Evolutionary conservation across 1,140 invertebrate genomes (phyloP), one percentile per base, ranked within the genome.

Genomic region (Brachionus calyciflorus): DNA sequence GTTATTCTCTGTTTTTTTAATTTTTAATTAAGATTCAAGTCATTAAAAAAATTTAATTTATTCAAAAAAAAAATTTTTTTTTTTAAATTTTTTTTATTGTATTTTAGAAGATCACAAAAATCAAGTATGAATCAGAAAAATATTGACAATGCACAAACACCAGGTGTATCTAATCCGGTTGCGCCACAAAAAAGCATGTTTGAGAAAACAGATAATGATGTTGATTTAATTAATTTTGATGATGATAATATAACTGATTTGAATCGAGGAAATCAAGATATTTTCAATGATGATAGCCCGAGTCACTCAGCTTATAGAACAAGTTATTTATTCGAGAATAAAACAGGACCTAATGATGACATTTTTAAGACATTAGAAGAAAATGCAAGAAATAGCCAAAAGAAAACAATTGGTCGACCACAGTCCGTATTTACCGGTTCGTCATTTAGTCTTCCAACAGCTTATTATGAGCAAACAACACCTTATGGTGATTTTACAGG

Each of bases 371-470:
- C 69, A 3, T 51, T 73, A 49, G 51, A 73, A 51, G 69, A 73
- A 9, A 73, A 73, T 73, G 69, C 26, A 5, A 73, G 69, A 73
- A 19, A 26, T 7, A 73, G 30, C 19, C 69, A 73, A 49, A 73
- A 73, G 69, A 51, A 33, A 24, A 73, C 69, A 6, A 73, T 73
- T 19, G 69, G 69, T 2, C n/a, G 69, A 51, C 69, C 69, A 3
- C 28, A 73, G 9, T 73, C 69, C 0, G 44, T 73, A 28, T 73
- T 73, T 37, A 73, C 69, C 24, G 69, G 46, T 14, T 73, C 69
- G 10, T 73, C 69, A 19, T 55, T 73, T 55, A 73, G 69, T 14
- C 17, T 73, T 9, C 69, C 69, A 49, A 73, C 69, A 3, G 69
- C 30, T 9, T 73, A 51, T 46, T 33, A 73, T 51, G 69, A 73